Percentiles rank a stretch among this genome's conserved stretches.
These are phyloP conservation scores for Peromyscus nudipes DNA, from an alignment of 2,797 vertebrate genomes.

Conservation along the genomic window DNA sequence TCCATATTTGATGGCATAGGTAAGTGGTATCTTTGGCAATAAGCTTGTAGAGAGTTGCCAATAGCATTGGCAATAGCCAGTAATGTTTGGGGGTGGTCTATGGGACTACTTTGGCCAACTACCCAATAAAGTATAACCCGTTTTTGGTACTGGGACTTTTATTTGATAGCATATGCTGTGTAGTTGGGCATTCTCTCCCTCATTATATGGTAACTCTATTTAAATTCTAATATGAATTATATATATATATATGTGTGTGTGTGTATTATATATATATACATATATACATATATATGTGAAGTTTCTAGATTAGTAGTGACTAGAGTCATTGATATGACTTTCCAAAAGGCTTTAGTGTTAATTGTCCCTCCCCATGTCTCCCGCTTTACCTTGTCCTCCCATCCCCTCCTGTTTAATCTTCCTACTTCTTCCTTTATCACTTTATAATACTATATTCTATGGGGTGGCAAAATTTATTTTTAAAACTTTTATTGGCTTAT, in stretches of 20 bases:
- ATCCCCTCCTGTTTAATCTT: not conserved
- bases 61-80: not conserved
- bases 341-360: not conserved
- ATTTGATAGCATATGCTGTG: not conserved
- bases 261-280: not conserved
- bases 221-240: not conserved
- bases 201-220: not conserved
- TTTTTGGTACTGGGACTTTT: not conserved
- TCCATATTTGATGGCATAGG: not conserved
- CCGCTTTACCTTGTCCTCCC: not conserved
- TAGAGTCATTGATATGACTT: not conserved
- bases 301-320: not conserved
- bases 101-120: not conserved
- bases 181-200: not conserved
- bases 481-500: not conserved
- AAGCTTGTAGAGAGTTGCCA: not conserved
- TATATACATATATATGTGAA: not conserved
- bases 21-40: not conserved
- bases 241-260: no score
- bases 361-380: not conserved
- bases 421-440: not conserved
- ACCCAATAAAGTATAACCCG: not conserved
- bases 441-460: not conserved
- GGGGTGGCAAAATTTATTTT: not conserved
- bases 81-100: not conserved